phyloP scores from a whole-genome alignment of 2,113 vertebrate species.

The Tragelaphus strepsiceros region DNA sequence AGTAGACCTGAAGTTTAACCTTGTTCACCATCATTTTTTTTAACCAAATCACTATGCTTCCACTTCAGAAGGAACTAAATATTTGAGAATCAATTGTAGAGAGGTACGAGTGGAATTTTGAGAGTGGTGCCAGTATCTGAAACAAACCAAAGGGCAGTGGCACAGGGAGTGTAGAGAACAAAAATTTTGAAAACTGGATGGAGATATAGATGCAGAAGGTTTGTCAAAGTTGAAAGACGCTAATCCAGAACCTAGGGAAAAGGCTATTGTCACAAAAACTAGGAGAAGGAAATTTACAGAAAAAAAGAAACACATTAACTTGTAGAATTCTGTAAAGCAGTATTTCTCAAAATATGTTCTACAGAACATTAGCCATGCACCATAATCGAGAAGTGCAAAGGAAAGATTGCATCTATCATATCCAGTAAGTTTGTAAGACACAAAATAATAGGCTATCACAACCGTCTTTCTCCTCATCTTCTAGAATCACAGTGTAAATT shows the following conservation, averaged over 20 bases:
- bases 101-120: not conserved
- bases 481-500: not conserved
- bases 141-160: not conserved
- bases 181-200: not conserved
- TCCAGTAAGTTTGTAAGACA: not conserved
- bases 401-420: not conserved
- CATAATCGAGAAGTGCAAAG: not conserved
- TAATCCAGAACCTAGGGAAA: not conserved
- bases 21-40: not conserved
- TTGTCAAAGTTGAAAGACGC: not conserved
- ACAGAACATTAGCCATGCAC: not conserved
- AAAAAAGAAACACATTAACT: not conserved
- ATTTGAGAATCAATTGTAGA: not conserved
- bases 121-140: not conserved
- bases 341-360: not conserved
- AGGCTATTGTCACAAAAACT: not conserved
- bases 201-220: not conserved
- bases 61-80: not conserved
- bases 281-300: not conserved
- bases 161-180: not conserved
- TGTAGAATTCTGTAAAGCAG: not conserved
- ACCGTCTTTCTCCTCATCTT: not conserved
- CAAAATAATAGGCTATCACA: not conserved
- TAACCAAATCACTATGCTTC: not conserved
- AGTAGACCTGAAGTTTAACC: not conserved